Evolutionary conservation across 2,888 invertebrate species (phyloP).

Genomic region (Liposcelis brunnea): DNA sequence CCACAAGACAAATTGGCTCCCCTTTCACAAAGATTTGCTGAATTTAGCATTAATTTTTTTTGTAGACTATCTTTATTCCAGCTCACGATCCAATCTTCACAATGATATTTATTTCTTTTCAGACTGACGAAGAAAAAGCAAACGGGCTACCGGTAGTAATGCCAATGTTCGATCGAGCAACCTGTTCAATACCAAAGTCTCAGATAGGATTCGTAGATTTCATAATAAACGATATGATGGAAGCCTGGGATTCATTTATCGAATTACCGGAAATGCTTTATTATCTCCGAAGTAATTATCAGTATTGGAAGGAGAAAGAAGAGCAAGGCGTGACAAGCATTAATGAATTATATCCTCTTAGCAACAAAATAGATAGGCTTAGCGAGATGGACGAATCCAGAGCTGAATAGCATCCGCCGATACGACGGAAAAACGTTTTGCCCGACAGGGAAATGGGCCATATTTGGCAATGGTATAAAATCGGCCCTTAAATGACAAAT

Average conservation of each 20-base stretch:
- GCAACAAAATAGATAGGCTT: constrained; percentile 1
- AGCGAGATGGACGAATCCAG: constrained; percentile 2
- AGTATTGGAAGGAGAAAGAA: constrained; percentile 66
- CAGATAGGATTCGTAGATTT: constrained; percentile 96
- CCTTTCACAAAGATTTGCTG: too few relatives aligned
- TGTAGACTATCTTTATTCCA: too few relatives aligned
- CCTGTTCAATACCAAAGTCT: constrained; percentile 92
- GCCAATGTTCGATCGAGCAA: constrained; percentile 92
- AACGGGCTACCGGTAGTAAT: constrained; percentile 85
- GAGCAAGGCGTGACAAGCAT: constrained; percentile 18
- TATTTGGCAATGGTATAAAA: too few relatives aligned
- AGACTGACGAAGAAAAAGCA: constrained; percentile 91
- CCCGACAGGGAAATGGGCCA: too few relatives aligned
- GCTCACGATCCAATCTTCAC: too few relatives aligned
- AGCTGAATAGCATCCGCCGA: neutral
- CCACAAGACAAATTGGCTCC: too few relatives aligned
- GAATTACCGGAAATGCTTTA: constrained; percentile 81
- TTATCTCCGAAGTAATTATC: constrained; percentile 70
- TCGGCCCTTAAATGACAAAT: too few relatives aligned
- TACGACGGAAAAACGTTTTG: too few relatives aligned
- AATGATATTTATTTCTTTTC: too few relatives aligned
- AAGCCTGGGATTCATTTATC: constrained; percentile 90
- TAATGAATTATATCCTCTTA: neutral
- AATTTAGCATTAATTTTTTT: too few relatives aligned
- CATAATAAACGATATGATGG: constrained; percentile 95